Base-by-base conservation (phyloP, 2,797 vertebrate species). In the Sphenodon punctatus region DNA sequence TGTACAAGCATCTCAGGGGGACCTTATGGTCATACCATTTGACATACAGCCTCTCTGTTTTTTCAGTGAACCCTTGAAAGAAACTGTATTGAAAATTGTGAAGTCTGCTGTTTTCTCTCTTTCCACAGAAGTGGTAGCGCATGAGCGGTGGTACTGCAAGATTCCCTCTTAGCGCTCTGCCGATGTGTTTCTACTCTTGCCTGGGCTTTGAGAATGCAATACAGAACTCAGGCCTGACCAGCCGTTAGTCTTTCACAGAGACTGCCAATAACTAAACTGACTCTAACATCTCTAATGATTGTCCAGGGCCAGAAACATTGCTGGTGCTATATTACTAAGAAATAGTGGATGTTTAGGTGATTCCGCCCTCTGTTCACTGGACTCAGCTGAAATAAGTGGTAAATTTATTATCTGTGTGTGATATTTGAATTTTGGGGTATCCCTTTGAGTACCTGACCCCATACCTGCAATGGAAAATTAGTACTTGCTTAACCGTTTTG, bases 221-320 rank as follows among this genome's bases (percentile, higher is more conserved):
- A 23, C 32, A 14, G 20, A 4, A 38, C 12, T 8, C 1, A 3
- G 0, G 1, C 36, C 51, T 36, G 6, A 23, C 16, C 4, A 2
- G 16, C 38, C 36, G 27, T 3, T 42, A n/a, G 8, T 1, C 13
- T 48, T 4, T 20, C 12, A 4, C 17, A 5, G 42, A 27, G 14
- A 41, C 34, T 20, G 30, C 5, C 27, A 4, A 1, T 9, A 48
- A n/a, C 4, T 60, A 42, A 66, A 15, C 43, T 32, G 32, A 22
- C 10, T 0, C n/a, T n/a, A n/a, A n/a, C n/a, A n/a, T n/a, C n/a
- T n/a, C n/a, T n/a, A n/a, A n/a, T n/a, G n/a, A n/a, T n/a, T n/a
- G n/a, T n/a, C n/a, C n/a, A n/a, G n/a, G n/a, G n/a, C n/a, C n/a
- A n/a, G n/a, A n/a, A n/a, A n/a, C n/a, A n/a, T n/a, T n/a, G n/a